phyloP scores from a whole-genome alignment of 37 sponge, comb jelly and placozoan species.

The Aplysina aerophoba region DNA sequence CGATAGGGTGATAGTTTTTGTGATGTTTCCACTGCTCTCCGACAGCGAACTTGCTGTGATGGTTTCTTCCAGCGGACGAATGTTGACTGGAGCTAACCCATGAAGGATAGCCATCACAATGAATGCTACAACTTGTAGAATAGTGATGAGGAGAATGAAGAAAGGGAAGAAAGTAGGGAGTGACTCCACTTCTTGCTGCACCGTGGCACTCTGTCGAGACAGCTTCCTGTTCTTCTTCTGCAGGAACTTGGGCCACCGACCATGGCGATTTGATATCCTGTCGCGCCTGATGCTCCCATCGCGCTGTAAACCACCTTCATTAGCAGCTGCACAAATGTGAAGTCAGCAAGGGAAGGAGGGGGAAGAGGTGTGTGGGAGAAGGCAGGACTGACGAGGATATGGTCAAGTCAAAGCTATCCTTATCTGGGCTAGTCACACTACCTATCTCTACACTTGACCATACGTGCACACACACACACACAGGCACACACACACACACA shows the following conservation, averaged over 20 bases:
- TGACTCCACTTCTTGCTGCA: constrained; percentile 73
- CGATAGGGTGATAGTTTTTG: constrained; percentile 45
- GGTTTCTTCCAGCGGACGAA: constrained; percentile 22
- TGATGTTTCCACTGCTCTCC: constrained; percentile 25
- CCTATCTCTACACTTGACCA: too few species aligned
- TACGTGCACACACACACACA: too few species aligned
- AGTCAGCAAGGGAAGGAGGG: not conserved
- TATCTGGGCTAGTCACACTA: too few species aligned
- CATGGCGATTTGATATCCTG: constrained; percentile 6
- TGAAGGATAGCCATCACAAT: constrained; percentile 44
- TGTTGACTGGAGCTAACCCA: constrained; percentile 56
- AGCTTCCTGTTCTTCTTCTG: constrained; percentile 55
- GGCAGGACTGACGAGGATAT: not conserved
- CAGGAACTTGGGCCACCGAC: not conserved
- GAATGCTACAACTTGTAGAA: constrained; percentile 67
- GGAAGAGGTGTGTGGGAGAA: not conserved
- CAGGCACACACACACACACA: too few species aligned
- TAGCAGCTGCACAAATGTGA: not conserved
- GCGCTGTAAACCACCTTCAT: not conserved
- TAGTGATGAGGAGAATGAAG: constrained; percentile 78
- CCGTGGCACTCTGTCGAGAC: constrained; percentile 70
- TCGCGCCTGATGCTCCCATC: constrained; percentile 19
- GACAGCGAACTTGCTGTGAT: constrained; percentile 48
- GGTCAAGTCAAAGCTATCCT: too few species aligned
- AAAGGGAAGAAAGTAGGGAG: constrained; percentile 91